Evolutionary conservation across 2,113 vertebrate species (phyloP).

Genomic region (Hassar affinis): DNA sequence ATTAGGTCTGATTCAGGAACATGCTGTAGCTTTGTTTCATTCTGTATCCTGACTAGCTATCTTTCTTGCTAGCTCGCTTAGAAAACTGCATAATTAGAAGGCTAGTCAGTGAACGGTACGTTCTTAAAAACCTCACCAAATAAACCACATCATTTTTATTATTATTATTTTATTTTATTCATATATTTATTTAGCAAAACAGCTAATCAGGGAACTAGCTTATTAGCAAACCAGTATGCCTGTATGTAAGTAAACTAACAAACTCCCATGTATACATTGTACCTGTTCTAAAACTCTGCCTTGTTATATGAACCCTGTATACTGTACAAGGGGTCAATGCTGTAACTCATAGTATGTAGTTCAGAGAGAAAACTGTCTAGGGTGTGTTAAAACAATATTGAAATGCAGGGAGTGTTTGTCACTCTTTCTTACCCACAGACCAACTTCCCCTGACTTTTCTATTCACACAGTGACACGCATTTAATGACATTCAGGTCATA

Average conservation of each 20-base stretch:
- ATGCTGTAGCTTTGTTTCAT: not conserved
- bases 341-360: not conserved
- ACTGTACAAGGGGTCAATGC: not conserved
- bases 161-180: not conserved
- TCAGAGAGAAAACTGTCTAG: not conserved
- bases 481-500: not conserved
- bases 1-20: not conserved
- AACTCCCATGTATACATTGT: not conserved
- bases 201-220: constrained; percentile 1
- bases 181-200: constrained; percentile 10
- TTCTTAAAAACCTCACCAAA: not conserved
- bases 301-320: not conserved
- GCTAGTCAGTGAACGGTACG: not conserved
- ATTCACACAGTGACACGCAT: not conserved
- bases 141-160: not conserved
- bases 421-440: not conserved
- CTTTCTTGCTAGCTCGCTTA: not conserved
- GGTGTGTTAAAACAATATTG: not conserved
- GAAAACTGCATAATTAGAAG: not conserved
- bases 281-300: not conserved
- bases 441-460: not conserved
- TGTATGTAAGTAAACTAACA: not conserved
- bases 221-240: not conserved
- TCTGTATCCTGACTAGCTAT: not conserved
- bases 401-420: not conserved